Evolutionary conservation across 2,113 vertebrate genomes (phyloP).

Genomic region (Dasyprocta punctata): DNA sequence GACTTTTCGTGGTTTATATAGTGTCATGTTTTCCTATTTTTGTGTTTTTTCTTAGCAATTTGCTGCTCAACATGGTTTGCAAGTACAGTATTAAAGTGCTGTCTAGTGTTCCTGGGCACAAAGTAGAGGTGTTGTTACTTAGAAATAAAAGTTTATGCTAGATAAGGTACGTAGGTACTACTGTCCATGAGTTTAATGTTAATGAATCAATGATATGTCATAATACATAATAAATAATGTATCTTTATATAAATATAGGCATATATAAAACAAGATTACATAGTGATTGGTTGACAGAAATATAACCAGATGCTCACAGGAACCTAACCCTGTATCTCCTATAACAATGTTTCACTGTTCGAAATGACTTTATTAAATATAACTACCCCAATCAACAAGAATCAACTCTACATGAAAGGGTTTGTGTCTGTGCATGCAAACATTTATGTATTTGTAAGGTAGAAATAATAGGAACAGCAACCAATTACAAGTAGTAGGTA

Average conservation of each 20-base stretch:
- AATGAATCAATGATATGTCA: not conserved
- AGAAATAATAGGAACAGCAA: not conserved
- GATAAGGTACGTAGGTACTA: not conserved
- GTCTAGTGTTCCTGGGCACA: not conserved
- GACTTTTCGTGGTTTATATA: not conserved
- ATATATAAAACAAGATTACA: not conserved
- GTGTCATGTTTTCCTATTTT: not conserved
- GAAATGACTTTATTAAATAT: not conserved
- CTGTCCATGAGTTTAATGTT: not conserved
- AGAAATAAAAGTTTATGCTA: not conserved
- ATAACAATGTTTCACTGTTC: not conserved
- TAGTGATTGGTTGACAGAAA: not conserved
- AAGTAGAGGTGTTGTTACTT: not conserved
- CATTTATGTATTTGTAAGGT: not conserved
- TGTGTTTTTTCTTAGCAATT: not conserved
- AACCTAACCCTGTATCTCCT: not conserved
- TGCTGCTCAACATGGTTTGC: conserved; percentile 8
- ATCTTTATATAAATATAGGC: not conserved
- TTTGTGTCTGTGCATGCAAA: not conserved
- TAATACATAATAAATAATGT: not conserved
- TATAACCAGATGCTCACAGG: not conserved
- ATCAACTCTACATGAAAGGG: not conserved
- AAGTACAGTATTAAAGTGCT: not conserved
- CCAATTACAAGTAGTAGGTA: not conserved
- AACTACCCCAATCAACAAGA: not conserved